Base-by-base conservation (phyloP, 64 coral and sea anemone species). In the Dendrophyllia cribrosa region DNA sequence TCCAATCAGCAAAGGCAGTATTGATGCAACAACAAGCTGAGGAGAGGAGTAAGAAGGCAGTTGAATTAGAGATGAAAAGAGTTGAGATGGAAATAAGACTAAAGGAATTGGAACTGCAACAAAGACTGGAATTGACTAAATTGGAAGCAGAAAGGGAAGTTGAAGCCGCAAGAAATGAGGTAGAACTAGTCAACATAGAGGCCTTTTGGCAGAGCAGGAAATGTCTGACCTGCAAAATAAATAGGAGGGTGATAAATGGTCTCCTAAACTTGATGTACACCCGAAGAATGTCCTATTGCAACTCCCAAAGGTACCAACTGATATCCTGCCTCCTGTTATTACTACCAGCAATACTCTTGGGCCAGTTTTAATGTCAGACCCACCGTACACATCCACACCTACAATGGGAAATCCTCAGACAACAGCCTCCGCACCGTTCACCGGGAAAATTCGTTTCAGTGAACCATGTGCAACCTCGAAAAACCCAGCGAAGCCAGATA, bases 121-220 rank as follows among this genome's bases (percentile, higher is more conserved):
- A 76, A n/a, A 76, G 74, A 76, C 47, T 76, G 14, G 74, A 52
- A 76, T 47, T 53, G 20, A 76, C 74, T 10, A 76, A 76, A 52
- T 76, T 76, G 47, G 19, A 76, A 7, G 56, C 78, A 5, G 78
- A 82, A 82, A 82, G 12, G 11, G 78, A 82, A 13, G 78, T 82
- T 82, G 60, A 61, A 43, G 78, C 78, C 60, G 78, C 78, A 82
- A 82, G 56, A 21, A 56, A 82, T 46, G 55, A 82, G 43, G 78
- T 56, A 43, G 56, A 82, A 16, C 60, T 82, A 82, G 78, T 55
- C 56, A 82, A 65, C 15, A 23, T 63, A 61, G 78, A 82, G 15
- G 78, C 24, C 26, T 82, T 61, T 21, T 61, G 55, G 55, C 23
- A 65, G 43, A 82, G 61, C 43, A 65, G 19, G 78, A 65, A 52